Evolutionary conservation across 2,888 invertebrate genomes (phyloP).

Genomic region (Limnephilus rhombicus): DNA sequence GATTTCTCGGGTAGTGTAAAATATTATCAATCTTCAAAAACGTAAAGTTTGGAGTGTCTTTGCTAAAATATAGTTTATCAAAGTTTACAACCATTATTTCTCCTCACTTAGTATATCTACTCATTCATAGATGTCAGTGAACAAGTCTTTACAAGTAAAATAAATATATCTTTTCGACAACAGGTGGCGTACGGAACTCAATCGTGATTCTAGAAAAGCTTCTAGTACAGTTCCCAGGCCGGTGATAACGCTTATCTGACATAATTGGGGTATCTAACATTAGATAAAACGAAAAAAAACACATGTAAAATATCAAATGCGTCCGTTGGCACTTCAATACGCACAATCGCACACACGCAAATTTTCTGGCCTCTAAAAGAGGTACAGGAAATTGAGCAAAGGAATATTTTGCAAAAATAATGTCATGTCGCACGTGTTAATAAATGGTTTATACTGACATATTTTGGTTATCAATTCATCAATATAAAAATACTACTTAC

Average conservation of each 20-base stretch:
- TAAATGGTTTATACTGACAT: not conserved
- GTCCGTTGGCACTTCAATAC: slow-evolving; percentile 36
- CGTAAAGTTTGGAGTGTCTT: not conserved
- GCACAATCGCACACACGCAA: slow-evolving; percentile 13
- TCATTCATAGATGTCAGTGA: not conserved
- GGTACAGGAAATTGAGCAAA: not conserved
- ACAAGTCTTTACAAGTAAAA: not conserved
- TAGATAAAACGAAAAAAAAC: slow-evolving; percentile 52
- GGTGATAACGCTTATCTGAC: slow-evolving; percentile 50
- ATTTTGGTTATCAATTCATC: not conserved
- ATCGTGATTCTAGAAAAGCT: not conserved
- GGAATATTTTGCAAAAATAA: not conserved
- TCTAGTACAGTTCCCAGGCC: slow-evolving; percentile 21
- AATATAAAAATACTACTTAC: not conserved
- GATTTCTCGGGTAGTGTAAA: not conserved
- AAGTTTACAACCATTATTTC: not conserved
- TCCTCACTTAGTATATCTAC: not conserved
- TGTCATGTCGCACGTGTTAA: not conserved
- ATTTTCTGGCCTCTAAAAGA: not conserved
- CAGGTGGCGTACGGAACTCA: not conserved
- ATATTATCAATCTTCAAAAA: not conserved
- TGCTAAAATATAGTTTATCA: not conserved
- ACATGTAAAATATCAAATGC: slow-evolving; percentile 45
- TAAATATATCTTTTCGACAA: not conserved
- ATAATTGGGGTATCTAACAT: slow-evolving; percentile 45